Percentiles rank a stretch among this genome's conserved stretches.
Conservation (phyloP, 2,113 vertebrate species). For the Sphyrna mokarran region DNA sequence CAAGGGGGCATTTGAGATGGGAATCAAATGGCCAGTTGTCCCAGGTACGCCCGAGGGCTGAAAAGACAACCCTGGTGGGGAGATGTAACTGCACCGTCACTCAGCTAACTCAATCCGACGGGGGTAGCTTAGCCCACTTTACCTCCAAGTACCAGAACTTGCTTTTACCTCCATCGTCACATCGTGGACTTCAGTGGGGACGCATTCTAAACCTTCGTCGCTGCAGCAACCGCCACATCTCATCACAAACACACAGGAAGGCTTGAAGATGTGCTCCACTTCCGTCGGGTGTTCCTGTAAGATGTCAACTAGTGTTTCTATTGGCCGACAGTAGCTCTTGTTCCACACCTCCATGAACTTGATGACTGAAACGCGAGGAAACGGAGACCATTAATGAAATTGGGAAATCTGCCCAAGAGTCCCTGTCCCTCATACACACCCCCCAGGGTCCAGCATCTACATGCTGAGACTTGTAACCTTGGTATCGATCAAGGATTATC, state of each 20-base stretch:
- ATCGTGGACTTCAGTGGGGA: slow-evolving; percentile 73
- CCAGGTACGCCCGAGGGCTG: not conserved
- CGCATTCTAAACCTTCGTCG: slow-evolving; percentile 84
- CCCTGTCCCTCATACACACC: not conserved
- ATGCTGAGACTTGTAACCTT: not conserved
- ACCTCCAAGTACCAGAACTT: not conserved
- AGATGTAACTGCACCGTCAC: not conserved
- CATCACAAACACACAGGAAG: slow-evolving; percentile 86
- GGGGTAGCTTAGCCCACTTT: not conserved
- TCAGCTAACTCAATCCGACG: not conserved
- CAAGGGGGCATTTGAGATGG: not conserved
- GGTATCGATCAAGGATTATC: not conserved
- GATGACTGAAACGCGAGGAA: slow-evolving; percentile 63
- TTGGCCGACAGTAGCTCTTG: slow-evolving; percentile 81
- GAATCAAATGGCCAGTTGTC: too few species aligned
- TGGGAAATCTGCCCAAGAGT: not conserved
- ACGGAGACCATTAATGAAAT: not conserved
- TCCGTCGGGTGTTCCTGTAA: slow-evolving; percentile 93
- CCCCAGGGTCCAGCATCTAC: not conserved
- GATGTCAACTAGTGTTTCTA: slow-evolving; percentile 91
- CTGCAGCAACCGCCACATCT: slow-evolving; percentile 91
- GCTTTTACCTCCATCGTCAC: slow-evolving; percentile 85
- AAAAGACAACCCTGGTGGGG: not conserved
- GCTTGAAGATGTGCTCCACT: slow-evolving; percentile 91
- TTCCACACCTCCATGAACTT: slow-evolving; percentile 85